phyloP scores from a whole-genome alignment of 2,797 vertebrate species.

The Microctenopoma lineatum region DNA sequence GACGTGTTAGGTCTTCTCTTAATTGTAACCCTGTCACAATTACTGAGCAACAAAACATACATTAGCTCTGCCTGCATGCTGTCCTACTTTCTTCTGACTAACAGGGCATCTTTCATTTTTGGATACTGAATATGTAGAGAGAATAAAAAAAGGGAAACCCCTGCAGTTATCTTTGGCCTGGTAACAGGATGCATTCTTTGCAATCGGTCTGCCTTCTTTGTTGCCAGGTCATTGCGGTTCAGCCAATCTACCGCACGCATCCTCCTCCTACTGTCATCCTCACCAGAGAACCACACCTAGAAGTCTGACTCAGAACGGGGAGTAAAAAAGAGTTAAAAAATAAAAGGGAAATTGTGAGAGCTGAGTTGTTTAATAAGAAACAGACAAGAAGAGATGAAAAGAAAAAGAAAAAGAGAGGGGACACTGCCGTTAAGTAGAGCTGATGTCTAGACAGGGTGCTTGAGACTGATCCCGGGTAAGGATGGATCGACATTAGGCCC shows the following conservation, averaged over 20 bases:
- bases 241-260: constrained; percentile 42
- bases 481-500: constrained; percentile 26
- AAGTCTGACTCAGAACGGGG: constrained; percentile 20
- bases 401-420: background rate
- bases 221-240: constrained; percentile 39
- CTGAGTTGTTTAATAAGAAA: constrained; percentile 8
- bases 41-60: constrained; percentile 51
- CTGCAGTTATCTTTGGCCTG: constrained; percentile 58
- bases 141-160: constrained; percentile 36
- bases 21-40: constrained; percentile 63
- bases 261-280: constrained; percentile 36
- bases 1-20: constrained; percentile 59
- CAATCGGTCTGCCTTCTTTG: constrained; percentile 38
- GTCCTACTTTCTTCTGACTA: constrained; percentile 15
- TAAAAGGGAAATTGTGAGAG: constrained; percentile 36
- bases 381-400: constrained; percentile 15
- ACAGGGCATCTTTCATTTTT: constrained; percentile 28
- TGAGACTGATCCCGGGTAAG: constrained; percentile 69
- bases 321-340: constrained; percentile 25
- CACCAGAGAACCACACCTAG: constrained; percentile 28
- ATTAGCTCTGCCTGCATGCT: constrained; percentile 24
- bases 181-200: constrained; percentile 56
- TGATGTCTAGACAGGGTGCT: constrained; percentile 72
- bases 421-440: constrained; percentile 44
- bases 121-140: constrained; percentile 8